Evolutionary conservation across 1,140 invertebrate genomes (phyloP).

Genomic region (Thaumatotibia leucotreta): DNA sequence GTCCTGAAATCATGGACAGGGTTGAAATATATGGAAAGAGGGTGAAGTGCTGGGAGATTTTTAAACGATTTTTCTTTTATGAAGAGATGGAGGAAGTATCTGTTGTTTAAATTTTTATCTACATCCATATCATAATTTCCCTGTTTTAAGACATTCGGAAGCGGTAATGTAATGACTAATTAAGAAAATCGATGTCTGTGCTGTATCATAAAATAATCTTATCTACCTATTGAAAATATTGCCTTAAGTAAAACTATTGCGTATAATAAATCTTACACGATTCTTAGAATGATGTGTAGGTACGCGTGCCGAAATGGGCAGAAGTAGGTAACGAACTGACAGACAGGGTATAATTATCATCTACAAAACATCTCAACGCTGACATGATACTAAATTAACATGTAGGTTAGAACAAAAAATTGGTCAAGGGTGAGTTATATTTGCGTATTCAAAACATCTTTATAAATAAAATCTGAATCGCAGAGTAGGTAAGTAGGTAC

Average conservation of each 20-base stretch:
- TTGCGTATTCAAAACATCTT: background rate
- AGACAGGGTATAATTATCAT: background rate
- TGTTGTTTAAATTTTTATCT: too few species aligned
- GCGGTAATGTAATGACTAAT: too few species aligned
- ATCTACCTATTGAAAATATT: background rate
- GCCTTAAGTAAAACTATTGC: background rate
- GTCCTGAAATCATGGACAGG: conserved; percentile 84
- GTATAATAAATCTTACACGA: background rate
- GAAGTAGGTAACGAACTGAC: background rate
- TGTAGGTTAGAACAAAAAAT: background rate
- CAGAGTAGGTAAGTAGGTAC: background rate
- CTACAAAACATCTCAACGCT: background rate
- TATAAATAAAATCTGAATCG: background rate
- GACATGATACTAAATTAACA: background rate
- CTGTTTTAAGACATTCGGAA: too few species aligned
- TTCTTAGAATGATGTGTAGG: background rate
- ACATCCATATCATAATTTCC: too few species aligned
- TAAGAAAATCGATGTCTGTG: too few species aligned
- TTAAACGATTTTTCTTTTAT: too few species aligned
- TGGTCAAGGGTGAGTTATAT: background rate
- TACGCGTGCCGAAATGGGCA: background rate
- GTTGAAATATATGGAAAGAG: too few species aligned
- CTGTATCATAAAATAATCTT: background rate
- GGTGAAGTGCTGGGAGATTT: too few species aligned
- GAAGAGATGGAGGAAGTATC: too few species aligned